These are phyloP conservation scores for Xestobium rufovillosum DNA, from an alignment of 2,888 invertebrate genomes.

Conservation along the genomic window DNA sequence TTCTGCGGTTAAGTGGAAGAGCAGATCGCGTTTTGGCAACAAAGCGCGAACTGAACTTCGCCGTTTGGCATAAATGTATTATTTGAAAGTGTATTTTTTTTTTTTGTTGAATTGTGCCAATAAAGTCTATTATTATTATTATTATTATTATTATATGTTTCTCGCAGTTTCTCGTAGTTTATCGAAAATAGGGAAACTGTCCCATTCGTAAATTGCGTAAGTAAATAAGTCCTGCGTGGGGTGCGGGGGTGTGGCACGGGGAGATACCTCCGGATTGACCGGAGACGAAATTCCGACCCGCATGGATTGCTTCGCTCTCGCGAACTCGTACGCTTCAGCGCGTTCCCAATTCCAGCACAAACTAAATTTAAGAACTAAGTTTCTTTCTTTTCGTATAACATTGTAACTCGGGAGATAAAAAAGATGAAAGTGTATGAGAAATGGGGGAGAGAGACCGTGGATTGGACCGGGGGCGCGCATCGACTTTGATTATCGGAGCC, in stretches of 20 bases:
- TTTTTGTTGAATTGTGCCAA: no score
- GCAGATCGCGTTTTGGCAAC: no score
- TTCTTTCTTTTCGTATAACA: constrained; percentile 28
- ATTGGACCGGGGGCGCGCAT: constrained; percentile 21
- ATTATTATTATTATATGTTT: no score
- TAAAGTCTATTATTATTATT: no score
- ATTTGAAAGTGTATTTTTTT: no score
- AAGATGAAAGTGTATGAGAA: constrained; percentile 31
- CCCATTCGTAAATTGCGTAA: no score
- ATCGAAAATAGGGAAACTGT: no score
- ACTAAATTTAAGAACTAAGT: constrained; percentile 40
- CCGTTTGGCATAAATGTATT: no score
- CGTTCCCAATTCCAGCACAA: constrained; percentile 38
- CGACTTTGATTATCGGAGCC: constrained; percentile 33
- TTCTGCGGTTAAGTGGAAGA: no score
- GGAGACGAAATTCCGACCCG: constrained; percentile 35
- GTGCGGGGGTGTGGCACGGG: constrained; percentile 1
- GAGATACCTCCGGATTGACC: constrained; percentile 22
- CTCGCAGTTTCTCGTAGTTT: no score
- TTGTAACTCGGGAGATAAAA: constrained; percentile 24
- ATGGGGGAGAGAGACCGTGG: constrained; percentile 21
- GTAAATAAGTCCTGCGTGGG: no score
- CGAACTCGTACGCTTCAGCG: constrained; percentile 32
- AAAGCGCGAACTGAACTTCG: no score
- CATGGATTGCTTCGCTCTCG: constrained; percentile 32